A percentile compares a stretch with the other conserved stretches of the same genome.
Evolutionary conservation across 1,140 invertebrate genomes (phyloP).

Genomic region (Druon quercuslanigerum): DNA sequence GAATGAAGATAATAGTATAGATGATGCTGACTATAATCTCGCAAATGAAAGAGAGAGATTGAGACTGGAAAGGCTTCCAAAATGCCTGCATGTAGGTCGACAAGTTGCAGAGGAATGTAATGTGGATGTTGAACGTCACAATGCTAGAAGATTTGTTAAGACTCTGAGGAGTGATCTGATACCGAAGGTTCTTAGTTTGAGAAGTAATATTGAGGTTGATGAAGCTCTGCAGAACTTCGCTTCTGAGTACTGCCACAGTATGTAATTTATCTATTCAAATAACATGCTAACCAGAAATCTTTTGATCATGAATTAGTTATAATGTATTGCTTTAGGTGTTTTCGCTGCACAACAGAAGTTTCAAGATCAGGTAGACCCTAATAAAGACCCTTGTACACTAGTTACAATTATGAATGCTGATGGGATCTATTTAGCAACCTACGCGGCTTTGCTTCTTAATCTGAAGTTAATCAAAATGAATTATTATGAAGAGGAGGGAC

Average conservation of each 20-base stretch:
- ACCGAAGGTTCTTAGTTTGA: slow-evolving; percentile 82
- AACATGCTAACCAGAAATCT: background rate
- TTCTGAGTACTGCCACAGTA: slow-evolving; percentile 92
- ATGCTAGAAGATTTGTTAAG: slow-evolving; percentile 85
- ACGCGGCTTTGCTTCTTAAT: slow-evolving; percentile 88
- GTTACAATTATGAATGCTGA: slow-evolving; percentile 94
- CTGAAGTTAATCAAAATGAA: slow-evolving; percentile 85
- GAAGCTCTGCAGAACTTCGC: slow-evolving; percentile 93
- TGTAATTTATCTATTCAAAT: slow-evolving; percentile 22
- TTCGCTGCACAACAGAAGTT: slow-evolving; percentile 70
- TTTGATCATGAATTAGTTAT: background rate
- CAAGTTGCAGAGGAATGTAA: slow-evolving; percentile 81
- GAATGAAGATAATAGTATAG: slow-evolving; percentile 73
- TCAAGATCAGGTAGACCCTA: slow-evolving; percentile 61
- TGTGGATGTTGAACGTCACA: slow-evolving; percentile 86
- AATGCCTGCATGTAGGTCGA: slow-evolving; percentile 77
- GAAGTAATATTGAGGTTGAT: slow-evolving; percentile 89
- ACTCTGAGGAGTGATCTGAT: slow-evolving; percentile 82
- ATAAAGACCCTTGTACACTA: slow-evolving; percentile 62
- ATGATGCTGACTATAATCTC: slow-evolving; percentile 68
- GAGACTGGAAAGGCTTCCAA: slow-evolving; percentile 81
- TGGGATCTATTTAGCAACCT: slow-evolving; percentile 94
- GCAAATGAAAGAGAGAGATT: slow-evolving; percentile 76
- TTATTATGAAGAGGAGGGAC: slow-evolving; percentile 83
- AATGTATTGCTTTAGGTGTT: slow-evolving; percentile 60